These are phyloP conservation scores for Hippasteria phrygiana DNA, from an alignment of 53 echinoderm and acorn worm species.

Conservation along the genomic window DNA sequence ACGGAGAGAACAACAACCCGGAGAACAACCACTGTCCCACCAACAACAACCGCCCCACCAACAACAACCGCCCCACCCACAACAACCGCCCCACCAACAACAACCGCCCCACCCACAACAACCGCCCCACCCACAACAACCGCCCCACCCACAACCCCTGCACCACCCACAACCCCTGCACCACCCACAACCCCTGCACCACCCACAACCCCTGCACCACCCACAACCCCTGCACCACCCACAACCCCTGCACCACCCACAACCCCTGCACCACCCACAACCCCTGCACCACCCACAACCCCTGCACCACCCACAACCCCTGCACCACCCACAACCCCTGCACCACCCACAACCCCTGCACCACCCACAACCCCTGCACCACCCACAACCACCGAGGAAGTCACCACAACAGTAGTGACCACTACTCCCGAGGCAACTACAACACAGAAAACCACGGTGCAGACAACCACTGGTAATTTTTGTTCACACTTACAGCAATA, in stretches of 20 bases:
- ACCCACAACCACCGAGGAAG: constrained; percentile 9
- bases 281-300: background rate
- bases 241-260: background rate
- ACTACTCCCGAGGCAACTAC: constrained; percentile 30
- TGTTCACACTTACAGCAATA: background rate
- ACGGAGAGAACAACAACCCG: background rate
- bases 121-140: background rate
- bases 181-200: background rate
- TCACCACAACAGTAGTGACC: background rate
- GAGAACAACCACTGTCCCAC: background rate
- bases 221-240: background rate
- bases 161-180: background rate
- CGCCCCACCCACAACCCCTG: background rate
- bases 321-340: background rate
- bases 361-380: background rate
- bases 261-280: background rate
- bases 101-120: background rate
- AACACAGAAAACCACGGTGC: background rate
- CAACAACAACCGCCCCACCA: background rate
- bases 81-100: background rate
- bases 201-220: background rate
- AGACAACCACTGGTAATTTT: constrained; percentile 10
- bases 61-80: background rate
- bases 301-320: background rate
- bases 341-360: background rate